Evolutionary conservation across 2,888 invertebrate genomes (phyloP).

Genomic region (Drosophila kuntzei): DNA sequence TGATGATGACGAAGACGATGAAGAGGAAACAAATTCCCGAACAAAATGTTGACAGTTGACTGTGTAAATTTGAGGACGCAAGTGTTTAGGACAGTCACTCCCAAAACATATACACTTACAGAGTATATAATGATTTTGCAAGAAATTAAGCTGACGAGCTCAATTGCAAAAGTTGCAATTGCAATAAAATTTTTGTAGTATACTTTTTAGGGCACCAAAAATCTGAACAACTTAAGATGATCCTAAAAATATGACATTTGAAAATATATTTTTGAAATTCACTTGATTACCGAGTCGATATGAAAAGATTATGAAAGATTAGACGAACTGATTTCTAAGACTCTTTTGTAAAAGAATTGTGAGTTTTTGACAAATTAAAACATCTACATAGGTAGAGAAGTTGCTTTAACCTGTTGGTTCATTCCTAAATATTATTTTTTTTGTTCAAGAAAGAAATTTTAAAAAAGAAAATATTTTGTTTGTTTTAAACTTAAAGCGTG

Average conservation of each 20-base stretch:
- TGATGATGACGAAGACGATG: background rate
- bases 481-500: slow-evolving; percentile 8
- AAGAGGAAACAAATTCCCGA: background rate
- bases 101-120: background rate
- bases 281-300: too few species aligned
- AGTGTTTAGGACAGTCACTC: background rate
- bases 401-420: too few species aligned
- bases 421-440: too few species aligned
- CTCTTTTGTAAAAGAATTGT: too few species aligned
- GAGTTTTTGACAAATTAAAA: too few species aligned
- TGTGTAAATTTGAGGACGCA: slow-evolving; percentile 29
- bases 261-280: too few species aligned
- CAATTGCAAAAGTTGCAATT: slow-evolving; percentile 1
- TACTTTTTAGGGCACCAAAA: slow-evolving; percentile 1
- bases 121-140: background rate
- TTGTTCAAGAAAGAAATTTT: background rate
- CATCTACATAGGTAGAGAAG: too few species aligned
- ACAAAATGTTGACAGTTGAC: slow-evolving; percentile 27
- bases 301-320: too few species aligned
- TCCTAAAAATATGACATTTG: too few species aligned
- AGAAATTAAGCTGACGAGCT: slow-evolving; percentile 1
- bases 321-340: too few species aligned
- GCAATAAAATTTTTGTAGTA: background rate
- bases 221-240: too few species aligned
- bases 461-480: background rate